These are phyloP conservation scores for Oxyruncus cristatus DNA, from an alignment of 2,113 vertebrate genomes.

Conservation along the genomic window DNA sequence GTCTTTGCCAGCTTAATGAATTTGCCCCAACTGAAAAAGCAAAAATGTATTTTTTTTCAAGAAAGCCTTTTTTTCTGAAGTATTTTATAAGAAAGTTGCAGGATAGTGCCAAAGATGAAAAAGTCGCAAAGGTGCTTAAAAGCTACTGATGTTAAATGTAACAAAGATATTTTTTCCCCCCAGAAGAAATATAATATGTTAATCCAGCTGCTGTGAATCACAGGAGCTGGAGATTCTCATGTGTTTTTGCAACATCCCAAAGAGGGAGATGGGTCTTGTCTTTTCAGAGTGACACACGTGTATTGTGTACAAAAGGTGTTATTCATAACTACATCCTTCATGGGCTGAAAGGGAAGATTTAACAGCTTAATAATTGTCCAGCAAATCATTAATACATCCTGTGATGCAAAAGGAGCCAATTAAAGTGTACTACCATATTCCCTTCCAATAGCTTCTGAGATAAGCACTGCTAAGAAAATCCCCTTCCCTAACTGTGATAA, in stretches of 20 bases:
- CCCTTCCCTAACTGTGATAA: not conserved
- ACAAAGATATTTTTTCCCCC: not conserved
- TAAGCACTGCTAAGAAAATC: not conserved
- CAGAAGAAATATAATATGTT: not conserved
- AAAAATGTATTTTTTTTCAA: not conserved
- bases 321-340: constrained; percentile 19
- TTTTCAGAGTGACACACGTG: not conserved
- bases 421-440: not conserved
- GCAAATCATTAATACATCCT: constrained; percentile 34
- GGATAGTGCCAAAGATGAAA: not conserved
- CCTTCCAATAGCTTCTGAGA: not conserved
- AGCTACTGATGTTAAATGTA: not conserved
- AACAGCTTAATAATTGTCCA: constrained; percentile 27
- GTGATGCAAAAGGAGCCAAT: constrained; percentile 33
- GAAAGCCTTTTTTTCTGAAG: not conserved
- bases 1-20: not conserved
- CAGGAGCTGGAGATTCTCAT: not conserved
- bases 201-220: not conserved
- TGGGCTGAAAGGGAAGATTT: not conserved
- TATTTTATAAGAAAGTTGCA: not conserved
- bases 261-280: not conserved
- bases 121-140: not conserved
- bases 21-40: not conserved
- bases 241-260: not conserved
- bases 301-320: not conserved